Percentiles rank a stretch among this genome's conserved stretches.
Conservation (phyloP, 1,140 invertebrate species). For the Philotrypesis tridentata region DNA sequence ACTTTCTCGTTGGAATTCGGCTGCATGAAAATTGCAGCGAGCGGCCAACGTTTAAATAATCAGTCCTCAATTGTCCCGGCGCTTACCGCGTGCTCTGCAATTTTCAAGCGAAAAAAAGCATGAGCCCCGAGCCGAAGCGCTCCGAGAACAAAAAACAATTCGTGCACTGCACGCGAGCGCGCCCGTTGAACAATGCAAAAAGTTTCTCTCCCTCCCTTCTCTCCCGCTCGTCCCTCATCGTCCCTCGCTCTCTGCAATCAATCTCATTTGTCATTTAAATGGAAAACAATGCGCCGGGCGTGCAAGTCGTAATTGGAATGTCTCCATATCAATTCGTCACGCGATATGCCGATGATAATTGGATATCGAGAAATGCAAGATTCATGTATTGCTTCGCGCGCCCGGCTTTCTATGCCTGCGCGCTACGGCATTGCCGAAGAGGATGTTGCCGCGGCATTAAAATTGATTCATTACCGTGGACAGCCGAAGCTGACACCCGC, state of each 20-base stretch:
- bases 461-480: background rate
- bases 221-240: too few species aligned
- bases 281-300: conserved; percentile 36
- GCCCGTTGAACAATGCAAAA: background rate
- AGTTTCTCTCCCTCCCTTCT: too few species aligned
- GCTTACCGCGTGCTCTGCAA: background rate
- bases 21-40: background rate
- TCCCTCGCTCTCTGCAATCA: conserved; percentile 22
- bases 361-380: conserved; percentile 57
- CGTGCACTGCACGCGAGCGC: background rate
- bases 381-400: conserved; percentile 20
- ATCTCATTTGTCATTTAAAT: conserved; percentile 48
- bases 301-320: conserved; percentile 54
- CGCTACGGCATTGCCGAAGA: too few species aligned
- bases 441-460: background rate
- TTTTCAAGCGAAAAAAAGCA: background rate
- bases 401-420: background rate
- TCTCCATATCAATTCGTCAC: conserved; percentile 56
- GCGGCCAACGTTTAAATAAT: background rate
- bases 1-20: too few species aligned
- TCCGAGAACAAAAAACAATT: background rate
- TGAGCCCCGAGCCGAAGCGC: background rate
- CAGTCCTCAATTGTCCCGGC: background rate
- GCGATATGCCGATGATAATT: conserved; percentile 58
- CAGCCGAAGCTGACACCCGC: background rate